Percentiles rank a stretch among this genome's conserved stretches.
Evolutionary conservation across 2,797 vertebrate genomes (phyloP).

Genomic region (Hylomyscus alleni): DNA sequence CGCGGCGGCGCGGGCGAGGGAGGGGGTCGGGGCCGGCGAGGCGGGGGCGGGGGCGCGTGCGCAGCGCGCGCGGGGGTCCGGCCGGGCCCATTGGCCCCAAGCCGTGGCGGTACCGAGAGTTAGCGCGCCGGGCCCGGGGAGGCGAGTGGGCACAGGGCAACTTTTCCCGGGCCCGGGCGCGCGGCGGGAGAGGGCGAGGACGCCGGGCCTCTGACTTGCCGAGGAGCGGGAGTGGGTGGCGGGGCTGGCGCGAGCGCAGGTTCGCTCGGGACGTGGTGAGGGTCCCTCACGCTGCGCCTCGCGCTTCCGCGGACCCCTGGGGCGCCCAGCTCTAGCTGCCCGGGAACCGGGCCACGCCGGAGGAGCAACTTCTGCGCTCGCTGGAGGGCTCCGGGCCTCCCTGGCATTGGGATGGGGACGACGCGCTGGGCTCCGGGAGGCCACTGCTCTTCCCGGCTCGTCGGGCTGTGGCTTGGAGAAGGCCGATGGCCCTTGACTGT

Average conservation of each 20-base stretch:
- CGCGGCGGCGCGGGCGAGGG: conserved; percentile 21
- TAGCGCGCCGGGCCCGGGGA: conserved; percentile 90
- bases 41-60: conserved; percentile 37
- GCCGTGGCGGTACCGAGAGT: conserved; percentile 56
- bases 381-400: conserved; percentile 39
- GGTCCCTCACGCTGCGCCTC: neutral
- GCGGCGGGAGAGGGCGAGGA: conserved; percentile 4
- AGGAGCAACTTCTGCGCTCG: conserved; percentile 76
- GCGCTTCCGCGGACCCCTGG: neutral
- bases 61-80: conserved; percentile 32
- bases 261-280: neutral
- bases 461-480: conserved; percentile 42
- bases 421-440: conserved; percentile 43
- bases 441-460: conserved; percentile 55
- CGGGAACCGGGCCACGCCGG: conserved; percentile 30
- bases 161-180: conserved; percentile 67
- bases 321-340: conserved; percentile 1
- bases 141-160: conserved; percentile 52
- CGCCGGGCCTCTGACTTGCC: conserved; percentile 17
- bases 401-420: conserved; percentile 58
- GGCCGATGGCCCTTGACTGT: conserved; percentile 57
- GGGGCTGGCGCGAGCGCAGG: conserved; percentile 14
- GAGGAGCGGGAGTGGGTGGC: conserved; percentile 10
- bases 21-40: conserved; percentile 1
- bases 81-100: neutral